Evolutionary conservation across 2,797 vertebrate genomes (phyloP), one percentile per base, ranked within the genome.

Genomic region (Eidolon dupreanum): DNA sequence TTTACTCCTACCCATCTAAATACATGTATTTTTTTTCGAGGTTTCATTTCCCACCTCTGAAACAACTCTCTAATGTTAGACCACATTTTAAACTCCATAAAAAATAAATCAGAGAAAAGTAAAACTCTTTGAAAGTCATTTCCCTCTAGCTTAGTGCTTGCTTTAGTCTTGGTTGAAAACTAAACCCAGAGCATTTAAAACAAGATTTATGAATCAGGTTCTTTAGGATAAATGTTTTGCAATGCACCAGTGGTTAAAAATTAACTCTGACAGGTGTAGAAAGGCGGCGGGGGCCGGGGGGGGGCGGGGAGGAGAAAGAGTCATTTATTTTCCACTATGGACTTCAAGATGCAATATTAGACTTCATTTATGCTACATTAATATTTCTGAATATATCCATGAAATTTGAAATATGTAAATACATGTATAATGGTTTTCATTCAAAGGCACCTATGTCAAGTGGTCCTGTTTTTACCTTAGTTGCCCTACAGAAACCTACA

Each of bases 241-340:
- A 97, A 95, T 90, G 95, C 9, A 4, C 61, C 53, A 17, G 86
- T 88, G 83, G 90, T 97, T 96, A 97, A 96, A 97, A 96, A 97
- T 96, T 71, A 97, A 97, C 96, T 81, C 68, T 93, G 97, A 93
- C 95, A 97, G 96, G 95, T 98, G 94, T 93, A 94, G 94, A 77
- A 77, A 74, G 78, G 59, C 59, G 33, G 33, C 33, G 33, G 33
- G 83, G 74, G n/a, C n/a, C n/a, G n/a, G n/a, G n/a, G n/a, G n/a
- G n/a, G n/a, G n/a, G n/a, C n/a, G n/a, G n/a, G 16, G 88, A 59
- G 71, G 73, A 93, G 92, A 94, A 94, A 94, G 59, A 89, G 66
- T 66, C 93, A 75, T 93, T 96, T 95, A 90, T 97, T 97, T 95
- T 93, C 86, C 36, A 68, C 78, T 94, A 55, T 70, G 88, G 79